These are phyloP conservation scores for Mongoloraphidia duomilia DNA, from an alignment of 2,888 invertebrate genomes.

Conservation along the genomic window DNA sequence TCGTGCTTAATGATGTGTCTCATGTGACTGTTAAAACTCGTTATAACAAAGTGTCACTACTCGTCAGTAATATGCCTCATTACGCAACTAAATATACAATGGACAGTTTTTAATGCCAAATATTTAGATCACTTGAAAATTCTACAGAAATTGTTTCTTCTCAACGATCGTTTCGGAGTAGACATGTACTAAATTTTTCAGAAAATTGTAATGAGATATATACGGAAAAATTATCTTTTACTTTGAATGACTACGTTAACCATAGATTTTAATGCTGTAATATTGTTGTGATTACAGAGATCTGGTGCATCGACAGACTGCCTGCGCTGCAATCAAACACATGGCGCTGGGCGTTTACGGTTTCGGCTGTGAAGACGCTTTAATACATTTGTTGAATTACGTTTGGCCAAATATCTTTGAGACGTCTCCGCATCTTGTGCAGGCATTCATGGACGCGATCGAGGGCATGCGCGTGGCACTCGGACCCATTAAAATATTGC, in stretches of 20 bases:
- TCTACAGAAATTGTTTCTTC: too few species aligned
- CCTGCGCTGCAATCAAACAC: constrained; percentile 97
- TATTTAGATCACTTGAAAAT: constrained; percentile 9
- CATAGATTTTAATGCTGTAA: constrained; percentile 5
- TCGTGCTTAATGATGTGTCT: too few species aligned
- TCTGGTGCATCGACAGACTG: constrained; percentile 95
- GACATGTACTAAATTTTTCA: too few species aligned
- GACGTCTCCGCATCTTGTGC: constrained; percentile 97
- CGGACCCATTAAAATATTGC: constrained; percentile 91
- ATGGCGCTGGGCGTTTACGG: constrained; percentile 98
- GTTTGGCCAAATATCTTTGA: constrained; percentile 99
- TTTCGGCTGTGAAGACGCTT: constrained; percentile 96
- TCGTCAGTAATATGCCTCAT: too few species aligned
- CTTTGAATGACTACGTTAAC: too few species aligned
- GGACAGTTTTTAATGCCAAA: too few species aligned
- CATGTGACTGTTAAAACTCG: too few species aligned
- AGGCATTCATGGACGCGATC: constrained; percentile 98
- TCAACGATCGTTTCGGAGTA: too few species aligned
- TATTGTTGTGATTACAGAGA: constrained; percentile 46
- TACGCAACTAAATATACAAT: too few species aligned
- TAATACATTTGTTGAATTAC: constrained; percentile 92
- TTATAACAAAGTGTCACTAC: too few species aligned
- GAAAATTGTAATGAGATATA: too few species aligned
- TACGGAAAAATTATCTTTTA: constrained; percentile 2
- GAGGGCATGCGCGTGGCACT: constrained; percentile 94